A percentile compares a stretch with the other conserved stretches of the same genome.
Conservation (phyloP, 2,888 invertebrate genomes). For the Gasteruption jaculator region DNA sequence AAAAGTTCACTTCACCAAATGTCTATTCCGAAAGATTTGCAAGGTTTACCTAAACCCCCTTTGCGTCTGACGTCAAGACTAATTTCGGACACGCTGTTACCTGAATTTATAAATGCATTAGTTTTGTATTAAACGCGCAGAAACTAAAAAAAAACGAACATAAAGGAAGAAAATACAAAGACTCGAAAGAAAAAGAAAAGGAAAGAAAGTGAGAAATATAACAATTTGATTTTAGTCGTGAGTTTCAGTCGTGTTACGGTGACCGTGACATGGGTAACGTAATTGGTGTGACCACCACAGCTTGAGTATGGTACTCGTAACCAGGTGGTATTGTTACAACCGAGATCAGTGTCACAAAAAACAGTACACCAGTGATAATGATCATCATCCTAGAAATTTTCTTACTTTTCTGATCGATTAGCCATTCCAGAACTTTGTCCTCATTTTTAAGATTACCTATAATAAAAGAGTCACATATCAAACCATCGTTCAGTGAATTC, state of each 20-base stretch:
- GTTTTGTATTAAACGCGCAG: too few species aligned
- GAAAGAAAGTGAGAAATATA: conserved; percentile 12
- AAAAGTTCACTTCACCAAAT: too few species aligned
- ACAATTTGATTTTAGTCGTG: too few species aligned
- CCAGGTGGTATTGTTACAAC: conserved; percentile 48
- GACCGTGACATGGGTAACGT: conserved; percentile 41
- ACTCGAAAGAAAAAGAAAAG: conserved; percentile 5
- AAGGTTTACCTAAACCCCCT: too few species aligned
- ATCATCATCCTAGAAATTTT: conserved; percentile 54
- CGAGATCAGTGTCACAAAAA: conserved; percentile 51
- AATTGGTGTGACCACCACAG: conserved; percentile 44
- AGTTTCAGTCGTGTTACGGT: too few species aligned
- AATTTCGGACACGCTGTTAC: too few species aligned
- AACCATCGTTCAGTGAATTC: too few species aligned
- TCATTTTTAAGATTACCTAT: conserved; percentile 92
- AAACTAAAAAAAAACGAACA: too few species aligned
- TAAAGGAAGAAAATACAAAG: conserved; percentile 9
- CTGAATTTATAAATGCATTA: too few species aligned
- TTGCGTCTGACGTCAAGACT: too few species aligned
- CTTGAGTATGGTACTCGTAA: conserved; percentile 44
- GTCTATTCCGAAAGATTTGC: too few species aligned
- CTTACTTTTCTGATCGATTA: conserved; percentile 95
- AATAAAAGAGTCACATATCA: conserved; percentile 52
- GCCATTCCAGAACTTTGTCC: conserved; percentile 93
- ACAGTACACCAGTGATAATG: conserved; percentile 51